These are phyloP conservation scores for Eupithecia vulgata DNA, from an alignment of 2,888 invertebrate genomes.

Conservation along the genomic window DNA sequence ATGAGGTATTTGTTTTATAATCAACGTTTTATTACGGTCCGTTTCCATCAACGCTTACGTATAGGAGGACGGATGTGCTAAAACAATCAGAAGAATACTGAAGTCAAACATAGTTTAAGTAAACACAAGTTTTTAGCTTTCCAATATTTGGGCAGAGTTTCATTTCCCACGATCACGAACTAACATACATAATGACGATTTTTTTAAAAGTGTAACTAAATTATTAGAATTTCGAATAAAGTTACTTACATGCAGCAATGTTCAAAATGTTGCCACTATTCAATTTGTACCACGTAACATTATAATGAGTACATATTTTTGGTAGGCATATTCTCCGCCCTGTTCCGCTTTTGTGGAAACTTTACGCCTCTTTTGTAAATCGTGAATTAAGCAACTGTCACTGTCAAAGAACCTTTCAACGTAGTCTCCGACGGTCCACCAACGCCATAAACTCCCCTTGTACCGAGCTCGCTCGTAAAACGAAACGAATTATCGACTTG, in stretches of 20 bases:
- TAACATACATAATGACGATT: too few species aligned
- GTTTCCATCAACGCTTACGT: background rate
- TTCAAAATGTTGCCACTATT: background rate
- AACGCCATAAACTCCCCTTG: constrained; percentile 22
- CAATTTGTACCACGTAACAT: background rate
- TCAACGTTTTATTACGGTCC: background rate
- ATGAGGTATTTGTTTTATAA: background rate
- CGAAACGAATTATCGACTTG: constrained; percentile 31
- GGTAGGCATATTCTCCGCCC: background rate
- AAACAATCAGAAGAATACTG: background rate
- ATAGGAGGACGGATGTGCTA: background rate
- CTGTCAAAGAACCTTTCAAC: background rate
- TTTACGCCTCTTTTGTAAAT: background rate
- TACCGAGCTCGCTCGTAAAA: constrained; percentile 24
- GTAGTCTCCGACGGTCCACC: constrained; percentile 5
- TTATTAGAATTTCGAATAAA: background rate
- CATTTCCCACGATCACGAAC: too few species aligned
- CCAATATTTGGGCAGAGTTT: too few species aligned
- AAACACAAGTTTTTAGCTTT: too few species aligned
- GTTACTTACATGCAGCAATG: background rate
- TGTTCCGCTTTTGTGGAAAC: background rate
- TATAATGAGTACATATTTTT: background rate
- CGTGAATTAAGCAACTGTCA: constrained; percentile 2
- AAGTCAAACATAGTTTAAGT: too few species aligned
- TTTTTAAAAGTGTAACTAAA: too few species aligned